Evolutionary conservation across 2,113 vertebrate genomes (phyloP).

Genomic region (Danionella cerebrum): DNA sequence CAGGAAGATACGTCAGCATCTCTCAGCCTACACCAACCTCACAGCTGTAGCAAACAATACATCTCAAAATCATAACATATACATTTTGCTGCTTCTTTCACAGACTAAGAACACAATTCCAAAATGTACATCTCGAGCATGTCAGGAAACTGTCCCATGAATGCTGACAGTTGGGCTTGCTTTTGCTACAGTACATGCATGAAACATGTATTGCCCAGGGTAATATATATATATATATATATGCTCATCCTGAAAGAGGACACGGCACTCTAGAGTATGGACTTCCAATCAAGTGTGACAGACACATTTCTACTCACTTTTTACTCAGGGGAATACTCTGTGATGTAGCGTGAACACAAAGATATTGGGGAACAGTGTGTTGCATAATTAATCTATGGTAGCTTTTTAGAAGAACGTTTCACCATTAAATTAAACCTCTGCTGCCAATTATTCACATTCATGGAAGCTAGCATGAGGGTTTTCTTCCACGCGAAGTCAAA

Average conservation of each 20-base stretch:
- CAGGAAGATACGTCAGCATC: constrained; percentile 29
- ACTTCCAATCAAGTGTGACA: background rate
- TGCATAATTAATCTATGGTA: background rate
- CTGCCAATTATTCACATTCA: background rate
- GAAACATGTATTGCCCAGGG: constrained; percentile 4
- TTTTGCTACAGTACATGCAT: constrained; percentile 9
- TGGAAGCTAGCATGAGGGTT: background rate
- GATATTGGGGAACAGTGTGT: background rate
- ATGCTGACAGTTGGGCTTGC: constrained; percentile 3
- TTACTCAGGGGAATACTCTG: background rate
- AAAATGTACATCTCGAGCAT: background rate
- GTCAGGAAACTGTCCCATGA: background rate
- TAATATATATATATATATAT: background rate
- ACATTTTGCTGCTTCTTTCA: background rate
- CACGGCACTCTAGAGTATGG: background rate
- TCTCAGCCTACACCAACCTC: background rate
- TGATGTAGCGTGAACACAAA: background rate
- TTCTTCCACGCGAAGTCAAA: background rate
- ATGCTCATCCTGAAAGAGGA: background rate
- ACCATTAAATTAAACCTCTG: background rate
- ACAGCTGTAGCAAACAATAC: background rate
- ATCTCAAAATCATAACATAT: background rate
- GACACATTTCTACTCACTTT: background rate
- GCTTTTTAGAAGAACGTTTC: background rate
- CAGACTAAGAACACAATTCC: background rate